Conservation (phyloP, 2,797 vertebrate species). For the Sebastes baramenuke region DNA sequence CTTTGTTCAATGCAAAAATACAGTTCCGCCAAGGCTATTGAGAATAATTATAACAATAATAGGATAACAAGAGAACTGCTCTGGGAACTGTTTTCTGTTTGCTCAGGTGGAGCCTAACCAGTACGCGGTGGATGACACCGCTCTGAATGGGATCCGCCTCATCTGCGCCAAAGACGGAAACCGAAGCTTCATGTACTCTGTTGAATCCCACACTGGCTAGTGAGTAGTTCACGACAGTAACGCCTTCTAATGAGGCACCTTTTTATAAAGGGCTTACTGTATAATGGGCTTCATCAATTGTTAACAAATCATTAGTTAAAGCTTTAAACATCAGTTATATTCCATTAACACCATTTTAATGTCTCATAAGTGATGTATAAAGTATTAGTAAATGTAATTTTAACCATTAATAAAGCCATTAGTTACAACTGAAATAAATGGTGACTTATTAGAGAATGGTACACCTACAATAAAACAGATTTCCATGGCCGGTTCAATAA, state of each 20-base stretch:
- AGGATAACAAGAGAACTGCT: background rate
- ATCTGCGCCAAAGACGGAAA: slow-evolving; percentile 61
- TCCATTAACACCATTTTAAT: background rate
- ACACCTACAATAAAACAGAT: background rate
- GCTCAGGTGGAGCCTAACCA: slow-evolving; percentile 75
- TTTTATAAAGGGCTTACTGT: background rate
- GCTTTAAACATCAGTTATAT: background rate
- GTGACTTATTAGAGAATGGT: background rate
- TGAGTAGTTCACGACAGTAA: slow-evolving; percentile 5
- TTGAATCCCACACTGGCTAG: slow-evolving; percentile 71
- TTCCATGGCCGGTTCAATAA: background rate
- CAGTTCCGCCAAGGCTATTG: background rate
- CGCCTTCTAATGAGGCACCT: background rate
- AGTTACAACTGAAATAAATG: background rate
- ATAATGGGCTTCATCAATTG: background rate
- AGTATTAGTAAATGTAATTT: background rate
- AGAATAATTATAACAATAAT: background rate
- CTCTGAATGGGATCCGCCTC: slow-evolving; percentile 80
- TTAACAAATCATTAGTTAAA: background rate
- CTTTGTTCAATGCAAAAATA: background rate
- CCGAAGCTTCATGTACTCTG: slow-evolving; percentile 61
- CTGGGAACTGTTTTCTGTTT: slow-evolving; percentile 40
- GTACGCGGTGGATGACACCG: slow-evolving; percentile 66
- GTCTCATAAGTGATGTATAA: background rate
- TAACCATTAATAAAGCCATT: background rate